Evolutionary conservation across 2,113 vertebrate genomes (phyloP).

Genomic region (Vicugna pacos): DNA sequence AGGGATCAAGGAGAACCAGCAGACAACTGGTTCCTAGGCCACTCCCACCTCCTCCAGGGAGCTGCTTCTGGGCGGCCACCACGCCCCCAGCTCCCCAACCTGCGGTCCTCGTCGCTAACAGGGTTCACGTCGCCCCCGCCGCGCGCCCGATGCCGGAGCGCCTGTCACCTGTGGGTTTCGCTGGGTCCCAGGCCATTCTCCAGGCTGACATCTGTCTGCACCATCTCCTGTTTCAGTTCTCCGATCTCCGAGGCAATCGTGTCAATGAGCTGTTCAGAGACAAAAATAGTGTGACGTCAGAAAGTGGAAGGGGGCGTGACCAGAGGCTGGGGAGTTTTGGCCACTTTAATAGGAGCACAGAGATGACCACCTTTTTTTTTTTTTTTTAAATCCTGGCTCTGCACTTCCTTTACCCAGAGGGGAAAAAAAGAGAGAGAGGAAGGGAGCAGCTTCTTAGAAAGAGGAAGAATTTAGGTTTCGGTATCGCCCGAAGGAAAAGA

Average conservation of each 20-base stretch:
- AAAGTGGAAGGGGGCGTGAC: slow-evolving; percentile 83
- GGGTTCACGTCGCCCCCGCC: not conserved
- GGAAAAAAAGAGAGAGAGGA: slow-evolving; percentile 53
- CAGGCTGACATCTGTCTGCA: slow-evolving; percentile 87
- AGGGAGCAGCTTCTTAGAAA: slow-evolving; percentile 54
- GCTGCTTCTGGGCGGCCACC: not conserved
- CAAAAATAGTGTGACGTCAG: slow-evolving; percentile 87
- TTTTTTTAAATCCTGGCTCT: slow-evolving; percentile 66
- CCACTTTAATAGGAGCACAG: slow-evolving; percentile 58
- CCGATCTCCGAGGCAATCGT: slow-evolving; percentile 95
- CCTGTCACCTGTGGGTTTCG: slow-evolving; percentile 86
- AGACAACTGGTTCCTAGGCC: slow-evolving; percentile 12
- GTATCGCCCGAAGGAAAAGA: slow-evolving; percentile 31
- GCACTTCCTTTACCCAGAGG: slow-evolving; percentile 81
- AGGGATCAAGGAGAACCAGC: slow-evolving; percentile 60
- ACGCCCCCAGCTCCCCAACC: not conserved
- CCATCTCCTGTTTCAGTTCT: slow-evolving; percentile 96
- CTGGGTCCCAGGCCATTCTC: slow-evolving; percentile 85
- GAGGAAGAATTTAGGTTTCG: slow-evolving; percentile 75
- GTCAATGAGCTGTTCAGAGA: slow-evolving; percentile 93
- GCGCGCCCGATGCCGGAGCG: not conserved
- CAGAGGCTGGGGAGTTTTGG: slow-evolving; percentile 71
- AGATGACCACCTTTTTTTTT: slow-evolving; percentile 64
- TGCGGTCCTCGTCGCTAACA: not conserved
- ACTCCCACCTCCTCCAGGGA: slow-evolving; percentile 64